Percentiles rank a stretch among this genome's conserved stretches.
Evolutionary conservation across 1,140 invertebrate species (phyloP).

Genomic region (Bombus superbus): DNA sequence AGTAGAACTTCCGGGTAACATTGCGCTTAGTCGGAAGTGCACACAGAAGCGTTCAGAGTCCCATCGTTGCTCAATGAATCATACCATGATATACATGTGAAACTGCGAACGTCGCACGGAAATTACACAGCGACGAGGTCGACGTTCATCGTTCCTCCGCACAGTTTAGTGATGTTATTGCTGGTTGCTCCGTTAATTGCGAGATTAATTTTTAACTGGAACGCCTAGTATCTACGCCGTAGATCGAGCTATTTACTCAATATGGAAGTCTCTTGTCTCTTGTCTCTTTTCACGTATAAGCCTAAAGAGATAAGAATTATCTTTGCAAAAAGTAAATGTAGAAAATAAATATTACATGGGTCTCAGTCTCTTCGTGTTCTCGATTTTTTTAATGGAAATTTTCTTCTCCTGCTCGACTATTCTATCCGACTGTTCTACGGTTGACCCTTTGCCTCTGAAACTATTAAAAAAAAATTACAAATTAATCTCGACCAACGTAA

Average conservation of each 20-base stretch:
- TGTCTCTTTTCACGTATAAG: too few species aligned
- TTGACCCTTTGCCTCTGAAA: too few species aligned
- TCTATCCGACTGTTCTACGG: too few species aligned
- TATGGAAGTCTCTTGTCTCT: neutral
- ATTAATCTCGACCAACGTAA: too few species aligned
- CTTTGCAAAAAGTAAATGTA: too few species aligned
- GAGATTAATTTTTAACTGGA: neutral
- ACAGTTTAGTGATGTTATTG: neutral
- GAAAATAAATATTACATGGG: too few species aligned
- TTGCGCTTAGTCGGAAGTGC: slow-evolving; percentile 27
- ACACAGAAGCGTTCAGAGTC: slow-evolving; percentile 27
- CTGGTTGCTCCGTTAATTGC: neutral
- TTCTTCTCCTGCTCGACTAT: too few species aligned
- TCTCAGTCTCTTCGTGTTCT: too few species aligned
- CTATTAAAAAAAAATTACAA: too few species aligned
- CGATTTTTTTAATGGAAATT: too few species aligned
- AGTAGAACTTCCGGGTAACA: slow-evolving; percentile 22
- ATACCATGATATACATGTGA: slow-evolving; percentile 6
- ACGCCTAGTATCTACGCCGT: neutral
- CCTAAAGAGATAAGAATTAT: too few species aligned
- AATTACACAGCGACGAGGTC: slow-evolving; percentile 23
- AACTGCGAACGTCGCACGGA: slow-evolving; percentile 8
- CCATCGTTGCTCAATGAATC: slow-evolving; percentile 37
- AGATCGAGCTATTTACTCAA: neutral
- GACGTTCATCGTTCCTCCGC: neutral